phyloP scores from a whole-genome alignment of 2,888 invertebrate species.

The Leucania comma region DNA sequence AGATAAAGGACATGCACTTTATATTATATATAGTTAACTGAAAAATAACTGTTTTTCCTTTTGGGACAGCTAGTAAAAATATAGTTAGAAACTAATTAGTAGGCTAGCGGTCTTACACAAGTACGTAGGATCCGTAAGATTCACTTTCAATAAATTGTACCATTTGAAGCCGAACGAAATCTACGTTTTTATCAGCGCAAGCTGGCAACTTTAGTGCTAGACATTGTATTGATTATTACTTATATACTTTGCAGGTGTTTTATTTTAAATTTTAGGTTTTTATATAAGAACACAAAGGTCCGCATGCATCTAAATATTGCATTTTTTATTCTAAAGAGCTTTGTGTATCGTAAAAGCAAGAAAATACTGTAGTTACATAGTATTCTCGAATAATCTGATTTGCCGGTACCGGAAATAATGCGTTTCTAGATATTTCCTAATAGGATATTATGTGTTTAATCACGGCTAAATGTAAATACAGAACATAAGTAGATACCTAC shows the following conservation, averaged over 20 bases:
- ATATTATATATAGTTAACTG: too few species aligned
- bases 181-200: not conserved
- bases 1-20: too few species aligned
- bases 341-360: not conserved
- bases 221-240: constrained; percentile 50
- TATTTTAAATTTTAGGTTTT: constrained; percentile 43
- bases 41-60: too few species aligned
- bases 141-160: not conserved
- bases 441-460: not conserved
- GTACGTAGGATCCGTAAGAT: too few species aligned
- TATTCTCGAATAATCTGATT: constrained; percentile 27
- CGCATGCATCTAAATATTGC: constrained; percentile 7
- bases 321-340: not conserved
- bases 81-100: too few species aligned
- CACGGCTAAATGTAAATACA: not conserved
- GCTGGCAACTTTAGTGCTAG: constrained; percentile 47
- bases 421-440: constrained; percentile 39
- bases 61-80: too few species aligned
- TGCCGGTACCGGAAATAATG: constrained; percentile 51
- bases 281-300: constrained; percentile 10
- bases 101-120: too few species aligned
- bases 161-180: not conserved
- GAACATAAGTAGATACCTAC: not conserved
- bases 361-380: constrained; percentile 25
- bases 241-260: constrained; percentile 48